Evolutionary conservation across 2,113 vertebrate species (phyloP).

Genomic region (Taxidea taxus): DNA sequence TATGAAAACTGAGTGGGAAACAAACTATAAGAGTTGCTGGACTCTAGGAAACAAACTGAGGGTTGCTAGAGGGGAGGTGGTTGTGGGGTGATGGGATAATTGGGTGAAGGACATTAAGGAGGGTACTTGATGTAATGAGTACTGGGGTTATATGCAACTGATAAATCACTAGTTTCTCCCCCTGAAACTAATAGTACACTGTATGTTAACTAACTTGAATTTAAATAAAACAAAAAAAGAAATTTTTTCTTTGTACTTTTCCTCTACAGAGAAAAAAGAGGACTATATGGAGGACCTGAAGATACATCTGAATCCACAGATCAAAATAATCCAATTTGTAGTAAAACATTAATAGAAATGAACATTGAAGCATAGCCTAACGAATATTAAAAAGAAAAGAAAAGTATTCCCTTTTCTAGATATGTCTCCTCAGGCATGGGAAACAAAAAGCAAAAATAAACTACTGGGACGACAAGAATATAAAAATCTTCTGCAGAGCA

Average conservation of each 20-base stretch:
- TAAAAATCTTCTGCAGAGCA: background rate
- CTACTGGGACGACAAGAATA: background rate
- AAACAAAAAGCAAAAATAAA: background rate
- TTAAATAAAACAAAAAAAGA: background rate
- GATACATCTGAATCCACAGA: background rate
- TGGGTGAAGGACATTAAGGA: background rate
- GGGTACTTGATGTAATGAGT: background rate
- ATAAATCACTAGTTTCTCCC: background rate
- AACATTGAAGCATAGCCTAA: background rate
- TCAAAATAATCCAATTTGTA: background rate
- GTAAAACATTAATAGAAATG: background rate
- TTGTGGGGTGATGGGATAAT: background rate
- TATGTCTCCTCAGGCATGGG: background rate
- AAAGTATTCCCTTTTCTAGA: background rate
- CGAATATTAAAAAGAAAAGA: background rate
- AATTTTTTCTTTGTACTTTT: constrained; percentile 20
- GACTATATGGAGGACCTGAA: background rate
- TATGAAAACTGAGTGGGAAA: background rate
- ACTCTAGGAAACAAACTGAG: background rate
- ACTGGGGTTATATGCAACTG: background rate
- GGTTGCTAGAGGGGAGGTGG: background rate
- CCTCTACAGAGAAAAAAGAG: background rate
- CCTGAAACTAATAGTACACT: background rate
- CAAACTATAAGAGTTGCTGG: background rate
- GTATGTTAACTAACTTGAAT: background rate